A percentile compares a stretch with the other conserved stretches of the same genome.
Evolutionary conservation across 1,140 invertebrate genomes (phyloP).

Genomic region (Trichonephila clavata): DNA sequence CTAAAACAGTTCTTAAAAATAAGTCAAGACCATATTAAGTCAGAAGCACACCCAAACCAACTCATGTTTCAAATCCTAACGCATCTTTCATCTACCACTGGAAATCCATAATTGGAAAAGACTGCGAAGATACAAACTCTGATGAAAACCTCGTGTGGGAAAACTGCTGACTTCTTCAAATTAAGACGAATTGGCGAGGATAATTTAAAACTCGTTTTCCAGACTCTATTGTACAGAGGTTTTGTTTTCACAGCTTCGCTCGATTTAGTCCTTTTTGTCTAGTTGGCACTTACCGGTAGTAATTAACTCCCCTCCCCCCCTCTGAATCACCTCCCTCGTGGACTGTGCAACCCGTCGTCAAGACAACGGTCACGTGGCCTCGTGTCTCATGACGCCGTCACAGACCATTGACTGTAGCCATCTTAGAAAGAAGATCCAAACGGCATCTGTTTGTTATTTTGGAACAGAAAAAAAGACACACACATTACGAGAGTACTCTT

Average conservation of each 20-base stretch:
- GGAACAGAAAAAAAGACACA: neutral
- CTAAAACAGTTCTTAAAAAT: neutral
- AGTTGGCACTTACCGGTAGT: conserved; percentile 36
- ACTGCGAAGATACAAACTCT: neutral
- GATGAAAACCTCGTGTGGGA: neutral
- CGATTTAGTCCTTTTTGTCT: conserved; percentile 53
- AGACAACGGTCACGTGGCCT: conserved; percentile 59
- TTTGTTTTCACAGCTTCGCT: conserved; percentile 65
- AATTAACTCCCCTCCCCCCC: neutral
- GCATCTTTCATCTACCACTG: neutral
- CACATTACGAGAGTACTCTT: too few species aligned
- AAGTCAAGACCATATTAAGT: neutral
- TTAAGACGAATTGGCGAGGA: neutral
- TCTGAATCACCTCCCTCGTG: neutral
- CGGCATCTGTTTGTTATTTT: conserved; percentile 31
- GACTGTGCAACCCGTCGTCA: conserved; percentile 15
- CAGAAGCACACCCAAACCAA: neutral
- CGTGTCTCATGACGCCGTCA: conserved; percentile 40
- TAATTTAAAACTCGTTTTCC: conserved; percentile 57
- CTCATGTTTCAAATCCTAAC: neutral
- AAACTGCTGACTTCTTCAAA: neutral
- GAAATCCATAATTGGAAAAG: neutral
- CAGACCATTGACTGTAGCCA: conserved; percentile 51
- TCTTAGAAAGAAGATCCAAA: neutral
- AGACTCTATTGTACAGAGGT: neutral